Evolutionary conservation across 2,113 vertebrate species (phyloP).

Genomic region (Arothron firmamentum): DNA sequence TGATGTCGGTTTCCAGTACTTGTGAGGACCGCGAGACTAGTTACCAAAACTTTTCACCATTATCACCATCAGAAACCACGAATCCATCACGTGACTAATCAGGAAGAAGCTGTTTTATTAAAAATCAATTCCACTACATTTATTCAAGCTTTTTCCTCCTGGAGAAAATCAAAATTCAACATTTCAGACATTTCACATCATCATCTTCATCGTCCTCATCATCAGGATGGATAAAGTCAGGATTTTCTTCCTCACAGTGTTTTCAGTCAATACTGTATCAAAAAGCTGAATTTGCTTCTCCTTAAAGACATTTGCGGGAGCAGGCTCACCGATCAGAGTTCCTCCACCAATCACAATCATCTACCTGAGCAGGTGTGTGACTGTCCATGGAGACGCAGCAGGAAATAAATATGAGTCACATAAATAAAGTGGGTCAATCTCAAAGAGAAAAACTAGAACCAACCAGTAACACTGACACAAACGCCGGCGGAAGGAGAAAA

Average conservation of each 20-base stretch:
- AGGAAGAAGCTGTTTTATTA: slow-evolving; percentile 65
- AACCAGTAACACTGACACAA: slow-evolving; percentile 90
- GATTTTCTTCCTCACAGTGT: slow-evolving; percentile 88
- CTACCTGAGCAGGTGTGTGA: slow-evolving; percentile 75
- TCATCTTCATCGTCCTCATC: slow-evolving; percentile 93
- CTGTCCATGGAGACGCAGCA: slow-evolving; percentile 81
- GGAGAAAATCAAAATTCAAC: slow-evolving; percentile 99
- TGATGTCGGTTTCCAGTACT: no score
- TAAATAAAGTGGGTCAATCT: slow-evolving; percentile 92
- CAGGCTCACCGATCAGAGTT: slow-evolving; percentile 31
- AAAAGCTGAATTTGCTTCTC: slow-evolving; percentile 51
- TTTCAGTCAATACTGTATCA: slow-evolving; percentile 99
- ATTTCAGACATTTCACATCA: slow-evolving; percentile 99
- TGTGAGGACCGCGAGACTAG: no score
- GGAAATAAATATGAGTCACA: slow-evolving; percentile 99
- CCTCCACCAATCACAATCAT: slow-evolving; percentile 98
- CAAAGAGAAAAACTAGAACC: slow-evolving; percentile 86
- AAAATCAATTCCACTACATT: slow-evolving; percentile 96
- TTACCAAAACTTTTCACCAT: background rate
- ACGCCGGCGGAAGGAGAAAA: slow-evolving; percentile 78
- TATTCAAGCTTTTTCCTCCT: slow-evolving; percentile 99
- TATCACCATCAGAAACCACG: background rate
- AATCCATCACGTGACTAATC: slow-evolving; percentile 34
- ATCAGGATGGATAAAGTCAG: slow-evolving; percentile 99
- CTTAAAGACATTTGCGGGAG: no score